phyloP scores from a whole-genome alignment of 2,888 invertebrate species.

The Hirtodrosophila duncani region DNA sequence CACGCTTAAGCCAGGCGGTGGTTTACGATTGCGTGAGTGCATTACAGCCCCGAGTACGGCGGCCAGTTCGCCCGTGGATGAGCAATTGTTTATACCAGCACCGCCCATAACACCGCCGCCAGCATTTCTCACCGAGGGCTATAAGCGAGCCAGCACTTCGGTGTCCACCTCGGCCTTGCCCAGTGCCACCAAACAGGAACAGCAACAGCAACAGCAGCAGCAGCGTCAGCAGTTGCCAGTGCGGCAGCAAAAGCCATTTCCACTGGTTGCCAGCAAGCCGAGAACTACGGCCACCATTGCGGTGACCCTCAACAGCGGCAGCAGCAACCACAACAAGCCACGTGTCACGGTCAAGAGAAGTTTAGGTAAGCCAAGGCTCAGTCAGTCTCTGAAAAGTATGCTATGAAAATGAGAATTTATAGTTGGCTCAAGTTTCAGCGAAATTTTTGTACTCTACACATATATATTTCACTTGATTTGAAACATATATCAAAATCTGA shows the following conservation, averaged over 20 bases:
- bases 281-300: slow-evolving; percentile 65
- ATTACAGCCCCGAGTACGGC: slow-evolving; percentile 64
- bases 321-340: slow-evolving; percentile 50
- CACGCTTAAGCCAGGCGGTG: slow-evolving; percentile 23
- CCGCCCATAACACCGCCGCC: slow-evolving; percentile 85
- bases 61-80: slow-evolving; percentile 71
- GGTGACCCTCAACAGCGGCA: slow-evolving; percentile 55
- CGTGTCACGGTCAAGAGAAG: slow-evolving; percentile 67
- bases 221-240: slow-evolving; percentile 13
- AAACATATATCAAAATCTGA: too few species aligned
- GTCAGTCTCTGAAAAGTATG: too few species aligned
- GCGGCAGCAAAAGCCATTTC: slow-evolving; percentile 36
- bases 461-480: too few species aligned
- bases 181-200: slow-evolving; percentile 43
- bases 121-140: slow-evolving; percentile 83
- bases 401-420: too few species aligned
- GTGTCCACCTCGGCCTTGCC: slow-evolving; percentile 65
- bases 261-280: slow-evolving; percentile 44
- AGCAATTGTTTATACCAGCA: slow-evolving; percentile 77
- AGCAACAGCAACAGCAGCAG: slow-evolving; percentile 19
- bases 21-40: slow-evolving; percentile 51
- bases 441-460: too few species aligned
- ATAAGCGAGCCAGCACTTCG: slow-evolving; percentile 77
- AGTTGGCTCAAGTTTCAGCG: too few species aligned
- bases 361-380: slow-evolving; percentile 72